Conservation (phyloP, 2,888 invertebrate genomes). For the Netelia virgata region DNA sequence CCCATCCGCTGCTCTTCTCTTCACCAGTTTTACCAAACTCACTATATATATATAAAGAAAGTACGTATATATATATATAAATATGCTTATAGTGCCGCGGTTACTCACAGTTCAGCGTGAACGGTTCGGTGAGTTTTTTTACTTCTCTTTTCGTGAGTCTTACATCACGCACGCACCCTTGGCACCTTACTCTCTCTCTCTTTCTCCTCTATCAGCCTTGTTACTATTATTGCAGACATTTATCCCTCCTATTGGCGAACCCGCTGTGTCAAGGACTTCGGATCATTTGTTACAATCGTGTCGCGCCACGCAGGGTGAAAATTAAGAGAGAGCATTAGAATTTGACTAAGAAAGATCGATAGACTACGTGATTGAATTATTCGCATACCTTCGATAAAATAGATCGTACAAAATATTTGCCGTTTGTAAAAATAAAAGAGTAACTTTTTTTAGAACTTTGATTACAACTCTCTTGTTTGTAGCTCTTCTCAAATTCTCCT, state of each 20-base stretch:
- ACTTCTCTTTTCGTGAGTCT: conserved; percentile 63
- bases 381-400: neutral
- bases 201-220: conserved; percentile 18
- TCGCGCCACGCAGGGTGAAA: neutral
- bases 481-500: neutral
- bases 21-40: conserved; percentile 9
- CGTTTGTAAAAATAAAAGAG: too few relatives aligned
- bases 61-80: neutral
- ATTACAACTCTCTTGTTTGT: too few relatives aligned
- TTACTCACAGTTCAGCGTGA: conserved; percentile 65
- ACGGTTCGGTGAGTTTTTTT: conserved; percentile 69
- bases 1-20: conserved; percentile 3
- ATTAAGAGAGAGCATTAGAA: neutral
- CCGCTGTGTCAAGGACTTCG: conserved; percentile 38
- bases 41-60: too few relatives aligned
- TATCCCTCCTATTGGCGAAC: neutral
- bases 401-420: neutral
- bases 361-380: neutral
- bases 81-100: neutral
- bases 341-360: neutral
- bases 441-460: too few relatives aligned
- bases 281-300: conserved; percentile 75
- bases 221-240: conserved; percentile 32
- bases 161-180: conserved; percentile 39
- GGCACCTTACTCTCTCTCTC: conserved; percentile 31